Evolutionary conservation across 2,797 vertebrate genomes (phyloP).

Genomic region (Limosa lapponica): DNA sequence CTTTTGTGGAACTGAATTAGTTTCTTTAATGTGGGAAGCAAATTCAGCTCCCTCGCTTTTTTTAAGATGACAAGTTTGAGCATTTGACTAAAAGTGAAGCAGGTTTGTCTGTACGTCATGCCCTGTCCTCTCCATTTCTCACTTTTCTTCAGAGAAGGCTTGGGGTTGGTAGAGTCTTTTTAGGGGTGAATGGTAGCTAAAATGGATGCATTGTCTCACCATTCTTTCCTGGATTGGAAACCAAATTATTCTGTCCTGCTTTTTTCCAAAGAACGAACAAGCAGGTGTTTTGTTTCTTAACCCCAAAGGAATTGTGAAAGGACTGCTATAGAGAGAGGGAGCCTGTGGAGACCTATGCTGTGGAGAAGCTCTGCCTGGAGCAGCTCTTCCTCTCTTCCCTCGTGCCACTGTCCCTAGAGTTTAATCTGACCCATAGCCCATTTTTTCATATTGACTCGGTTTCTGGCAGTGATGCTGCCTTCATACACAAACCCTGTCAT

Average conservation of each 20-base stretch:
- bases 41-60: not conserved
- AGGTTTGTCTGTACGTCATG: not conserved
- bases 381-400: not conserved
- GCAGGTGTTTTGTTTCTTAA: not conserved
- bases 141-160: not conserved
- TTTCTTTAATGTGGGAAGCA: constrained; percentile 48
- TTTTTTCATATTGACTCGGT: fast-evolving
- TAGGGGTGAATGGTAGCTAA: not conserved
- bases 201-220: not conserved
- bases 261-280: not conserved
- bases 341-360: not conserved
- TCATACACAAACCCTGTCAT: not conserved
- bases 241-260: not conserved
- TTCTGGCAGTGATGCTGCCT: not conserved
- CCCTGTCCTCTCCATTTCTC: not conserved
- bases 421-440: not conserved
- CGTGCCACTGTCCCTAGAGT: not conserved
- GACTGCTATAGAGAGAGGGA: not conserved
- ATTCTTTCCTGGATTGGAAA: not conserved
- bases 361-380: not conserved
- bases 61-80: constrained; percentile 27
- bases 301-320: not conserved
- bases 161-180: not conserved
- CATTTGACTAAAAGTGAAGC: constrained; percentile 1
- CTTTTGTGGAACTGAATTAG: not conserved